Evolutionary conservation across 92 coral and sea anemone species (phyloP), one percentile per base, ranked within the genome.

Genomic region (Epizoanthus scotinus): DNA sequence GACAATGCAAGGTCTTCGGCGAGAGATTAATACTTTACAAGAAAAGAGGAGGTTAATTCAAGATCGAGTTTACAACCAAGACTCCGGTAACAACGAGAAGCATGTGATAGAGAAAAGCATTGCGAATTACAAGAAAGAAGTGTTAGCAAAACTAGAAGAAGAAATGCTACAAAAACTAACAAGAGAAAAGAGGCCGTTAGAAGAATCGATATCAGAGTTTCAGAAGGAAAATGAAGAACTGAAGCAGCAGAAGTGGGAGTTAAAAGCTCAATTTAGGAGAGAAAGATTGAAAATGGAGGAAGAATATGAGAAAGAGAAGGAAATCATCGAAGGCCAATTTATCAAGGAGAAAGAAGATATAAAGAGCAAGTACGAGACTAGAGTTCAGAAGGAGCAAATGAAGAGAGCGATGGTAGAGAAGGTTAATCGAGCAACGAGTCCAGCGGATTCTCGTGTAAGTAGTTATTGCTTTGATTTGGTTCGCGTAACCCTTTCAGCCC

Each of bases 51-150:
- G 82, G 56, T 66, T 92, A 5, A 92, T 92, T 66, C 97, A 92
- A 82, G 94, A 92, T 55, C 89, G 91, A 42, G 84, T 92, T 42
- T 90, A 92, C 78, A 87, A 90, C 57, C 97, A 92, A 34, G 97
- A 92, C 52, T 55, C 92, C 20, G 69, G 84, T 6, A 22, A 78
- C 26, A 82, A 70, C 55, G 97, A 92, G 52, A 82, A 87, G 22
- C 91, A 92, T 24, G 63, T 90, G 12, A 88, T 92, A 25, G 97
- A 92, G 74, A 92, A 92, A 80, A 87, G 92, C 69, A 91, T 92
- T 27, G 92, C 97, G 15, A 92, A 90, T 84, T 92, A 90, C 89
- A 92, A 92, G 60, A 62, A 84, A 82, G 97, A 92, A 73, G 72
- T 92, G 64, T 65, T 92, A 34, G 78, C 90, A 27, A 92, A 90